phyloP scores from a whole-genome alignment of 1,140 invertebrate genomes.

The Hylyphantes graminicola region DNA sequence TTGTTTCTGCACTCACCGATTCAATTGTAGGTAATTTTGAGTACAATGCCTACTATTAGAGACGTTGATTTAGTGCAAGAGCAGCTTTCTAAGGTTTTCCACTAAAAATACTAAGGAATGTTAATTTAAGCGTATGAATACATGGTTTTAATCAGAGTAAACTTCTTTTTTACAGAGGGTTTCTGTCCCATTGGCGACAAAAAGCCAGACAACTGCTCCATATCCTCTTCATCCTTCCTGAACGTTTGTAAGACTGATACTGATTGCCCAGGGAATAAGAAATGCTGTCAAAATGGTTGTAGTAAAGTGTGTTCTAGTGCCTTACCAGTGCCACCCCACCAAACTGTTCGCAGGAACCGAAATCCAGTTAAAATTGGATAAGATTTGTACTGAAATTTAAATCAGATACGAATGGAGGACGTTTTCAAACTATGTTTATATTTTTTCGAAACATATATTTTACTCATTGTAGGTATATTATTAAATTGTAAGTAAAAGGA shows the following conservation, averaged over 20 bases:
- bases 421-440: too few relatives aligned
- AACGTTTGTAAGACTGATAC: slow-evolving; percentile 50
- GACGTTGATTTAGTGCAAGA: background rate
- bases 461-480: too few relatives aligned
- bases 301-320: slow-evolving; percentile 54
- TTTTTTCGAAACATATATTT: too few relatives aligned
- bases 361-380: slow-evolving; percentile 23
- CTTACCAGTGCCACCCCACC: slow-evolving; percentile 40
- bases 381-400: background rate
- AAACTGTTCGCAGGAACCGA: slow-evolving; percentile 16
- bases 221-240: slow-evolving; percentile 29
- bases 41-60: background rate
- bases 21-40: background rate
- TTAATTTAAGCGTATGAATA: background rate
- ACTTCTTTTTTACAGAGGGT: slow-evolving; percentile 40
- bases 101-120: background rate
- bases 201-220: slow-evolving; percentile 42
- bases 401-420: too few relatives aligned
- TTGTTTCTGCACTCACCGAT: too few relatives aligned
- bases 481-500: too few relatives aligned
- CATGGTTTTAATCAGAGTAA: background rate
- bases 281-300: slow-evolving; percentile 53
- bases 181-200: slow-evolving; percentile 45
- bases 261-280: slow-evolving; percentile 54
- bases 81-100: background rate